Conservation (phyloP, 2,113 vertebrate species). For the Egretta garzetta region DNA sequence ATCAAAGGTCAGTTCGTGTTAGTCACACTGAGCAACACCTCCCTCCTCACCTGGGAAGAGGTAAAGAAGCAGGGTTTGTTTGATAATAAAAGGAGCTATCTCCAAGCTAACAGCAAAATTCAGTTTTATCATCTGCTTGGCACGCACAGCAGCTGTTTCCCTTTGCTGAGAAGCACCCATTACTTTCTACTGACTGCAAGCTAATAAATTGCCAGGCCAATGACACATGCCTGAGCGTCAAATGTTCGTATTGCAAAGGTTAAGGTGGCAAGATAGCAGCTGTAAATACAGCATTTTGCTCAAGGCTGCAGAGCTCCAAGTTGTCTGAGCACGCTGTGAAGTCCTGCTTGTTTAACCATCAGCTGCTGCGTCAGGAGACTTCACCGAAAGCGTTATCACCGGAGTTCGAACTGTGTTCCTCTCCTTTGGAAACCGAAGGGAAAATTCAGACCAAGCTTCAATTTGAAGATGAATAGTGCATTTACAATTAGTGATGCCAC, state of each 20-base stretch:
- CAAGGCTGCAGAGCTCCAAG: neutral
- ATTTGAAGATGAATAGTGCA: neutral
- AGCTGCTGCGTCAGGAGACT: neutral
- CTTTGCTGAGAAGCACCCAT: neutral
- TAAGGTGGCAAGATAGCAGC: neutral
- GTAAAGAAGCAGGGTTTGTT: neutral
- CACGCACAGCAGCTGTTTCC: accelerated
- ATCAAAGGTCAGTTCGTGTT: neutral
- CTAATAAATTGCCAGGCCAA: neutral
- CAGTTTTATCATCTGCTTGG: neutral
- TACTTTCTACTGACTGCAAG: neutral
- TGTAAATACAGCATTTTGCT: neutral
- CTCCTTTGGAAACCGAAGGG: neutral
- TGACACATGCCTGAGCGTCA: neutral
- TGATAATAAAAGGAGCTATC: neutral
- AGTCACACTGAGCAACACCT: neutral
- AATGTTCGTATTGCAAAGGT: neutral
- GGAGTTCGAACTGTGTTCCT: neutral
- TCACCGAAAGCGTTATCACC: neutral
- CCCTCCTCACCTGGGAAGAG: neutral
- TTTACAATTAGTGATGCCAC: neutral
- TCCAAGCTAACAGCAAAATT: neutral
- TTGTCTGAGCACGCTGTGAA: neutral
- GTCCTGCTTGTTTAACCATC: neutral
- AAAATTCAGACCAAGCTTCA: neutral